These are phyloP conservation scores for Trachelus stipa DNA, from an alignment of 2,888 invertebrate species.

Conservation along the genomic window DNA sequence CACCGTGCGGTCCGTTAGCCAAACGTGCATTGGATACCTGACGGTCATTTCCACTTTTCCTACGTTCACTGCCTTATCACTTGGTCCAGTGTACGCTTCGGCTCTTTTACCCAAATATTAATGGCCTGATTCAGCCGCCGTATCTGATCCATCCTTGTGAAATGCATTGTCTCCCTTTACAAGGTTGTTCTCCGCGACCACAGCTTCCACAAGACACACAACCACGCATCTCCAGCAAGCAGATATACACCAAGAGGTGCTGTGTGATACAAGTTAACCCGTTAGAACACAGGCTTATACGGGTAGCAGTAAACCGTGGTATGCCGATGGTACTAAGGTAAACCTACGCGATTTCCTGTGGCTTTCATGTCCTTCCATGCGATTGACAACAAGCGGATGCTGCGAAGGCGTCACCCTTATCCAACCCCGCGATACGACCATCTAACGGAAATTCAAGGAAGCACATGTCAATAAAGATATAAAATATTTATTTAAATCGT, in stretches of 20 bases:
- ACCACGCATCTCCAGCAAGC: neutral
- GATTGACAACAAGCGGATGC: neutral
- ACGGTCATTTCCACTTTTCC: neutral
- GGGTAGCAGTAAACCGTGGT: conserved; percentile 26
- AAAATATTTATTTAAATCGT: neutral
- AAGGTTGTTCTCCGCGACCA: neutral
- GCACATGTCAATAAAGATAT: neutral
- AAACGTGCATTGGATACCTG: neutral
- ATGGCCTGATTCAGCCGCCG: neutral
- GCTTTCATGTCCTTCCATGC: conserved; percentile 17
- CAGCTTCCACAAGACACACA: neutral
- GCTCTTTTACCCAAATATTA: neutral
- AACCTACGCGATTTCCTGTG: conserved; percentile 26
- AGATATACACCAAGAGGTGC: neutral
- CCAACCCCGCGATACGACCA: neutral
- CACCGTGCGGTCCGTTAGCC: neutral
- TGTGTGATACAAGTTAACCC: neutral
- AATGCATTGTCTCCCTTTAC: neutral
- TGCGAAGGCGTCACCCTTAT: neutral
- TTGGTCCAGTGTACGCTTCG: neutral
- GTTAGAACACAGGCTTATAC: conserved; percentile 16
- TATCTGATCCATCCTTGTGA: neutral
- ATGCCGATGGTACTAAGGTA: conserved; percentile 29
- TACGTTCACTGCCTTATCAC: neutral
- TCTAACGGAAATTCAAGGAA: neutral